Evolutionary conservation across 2,888 invertebrate species (phyloP).

Genomic region (Mimachlamys varia): DNA sequence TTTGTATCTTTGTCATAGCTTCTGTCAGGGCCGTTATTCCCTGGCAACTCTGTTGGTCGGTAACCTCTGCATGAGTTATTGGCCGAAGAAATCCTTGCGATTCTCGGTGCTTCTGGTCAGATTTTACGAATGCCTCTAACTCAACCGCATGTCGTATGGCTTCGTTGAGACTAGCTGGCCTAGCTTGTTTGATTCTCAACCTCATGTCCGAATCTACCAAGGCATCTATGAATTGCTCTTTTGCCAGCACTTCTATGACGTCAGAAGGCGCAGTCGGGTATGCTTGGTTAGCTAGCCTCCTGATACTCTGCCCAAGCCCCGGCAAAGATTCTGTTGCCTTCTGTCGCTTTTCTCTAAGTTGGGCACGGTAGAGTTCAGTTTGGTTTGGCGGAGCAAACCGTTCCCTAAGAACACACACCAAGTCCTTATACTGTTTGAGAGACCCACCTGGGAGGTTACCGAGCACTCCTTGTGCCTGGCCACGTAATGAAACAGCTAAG

Average conservation of each 20-base stretch:
- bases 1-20: neutral
- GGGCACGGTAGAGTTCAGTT: slow-evolving; percentile 44
- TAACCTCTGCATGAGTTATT: neutral
- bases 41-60: neutral
- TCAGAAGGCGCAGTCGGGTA: slow-evolving; percentile 40
- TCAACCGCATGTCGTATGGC: slow-evolving; percentile 40
- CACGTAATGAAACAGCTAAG: slow-evolving; percentile 42
- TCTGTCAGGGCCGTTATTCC: neutral
- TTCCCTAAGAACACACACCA: neutral
- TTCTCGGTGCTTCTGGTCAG: slow-evolving; percentile 3
- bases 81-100: slow-evolving; percentile 17
- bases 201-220: slow-evolving; percentile 39
- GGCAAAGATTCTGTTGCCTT: slow-evolving; percentile 37
- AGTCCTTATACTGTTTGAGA: neutral
- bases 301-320: slow-evolving; percentile 40
- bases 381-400: slow-evolving; percentile 40
- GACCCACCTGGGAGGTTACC: too few species aligned
- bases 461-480: slow-evolving; percentile 40
- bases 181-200: slow-evolving; percentile 3
- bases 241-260: slow-evolving; percentile 36
- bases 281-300: slow-evolving; percentile 39
- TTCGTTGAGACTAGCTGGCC: slow-evolving; percentile 39
- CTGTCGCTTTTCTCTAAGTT: slow-evolving; percentile 37
- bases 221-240: too few species aligned
- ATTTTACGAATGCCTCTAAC: slow-evolving; percentile 32